A percentile compares a stretch with the other conserved stretches of the same genome.
Conservation (phyloP, 2,797 vertebrate species). For the Hyperoplus immaculatus region DNA sequence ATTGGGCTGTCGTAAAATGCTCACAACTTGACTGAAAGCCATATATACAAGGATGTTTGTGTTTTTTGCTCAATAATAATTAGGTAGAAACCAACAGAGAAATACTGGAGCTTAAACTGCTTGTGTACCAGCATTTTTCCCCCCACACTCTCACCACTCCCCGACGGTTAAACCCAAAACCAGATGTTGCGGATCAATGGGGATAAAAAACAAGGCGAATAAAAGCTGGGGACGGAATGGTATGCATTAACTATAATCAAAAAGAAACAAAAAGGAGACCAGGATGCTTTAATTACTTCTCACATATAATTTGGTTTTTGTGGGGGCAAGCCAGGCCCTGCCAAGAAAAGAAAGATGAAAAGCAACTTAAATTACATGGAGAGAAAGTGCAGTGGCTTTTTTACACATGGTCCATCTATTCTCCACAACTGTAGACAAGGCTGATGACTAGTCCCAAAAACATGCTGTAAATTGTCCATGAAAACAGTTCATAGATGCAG, state of each 20-base stretch:
- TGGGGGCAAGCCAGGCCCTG: conserved; percentile 70
- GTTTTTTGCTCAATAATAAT: conserved; percentile 67
- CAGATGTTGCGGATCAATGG: conserved; percentile 85
- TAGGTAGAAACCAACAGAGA: conserved; percentile 69
- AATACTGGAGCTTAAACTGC: conserved; percentile 67
- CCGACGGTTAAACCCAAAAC: conserved; percentile 78
- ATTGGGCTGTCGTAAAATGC: conserved; percentile 39
- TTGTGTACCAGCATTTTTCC: conserved; percentile 65
- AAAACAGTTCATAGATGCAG: conserved; percentile 42
- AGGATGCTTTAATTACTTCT: conserved; percentile 84
- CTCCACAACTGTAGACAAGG: conserved; percentile 64
- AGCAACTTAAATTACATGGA: conserved; percentile 82
- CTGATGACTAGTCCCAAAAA: conserved; percentile 63
- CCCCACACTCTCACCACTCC: conserved; percentile 69
- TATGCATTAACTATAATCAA: conserved; percentile 86
- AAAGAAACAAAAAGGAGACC: conserved; percentile 84
- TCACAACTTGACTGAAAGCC: conserved; percentile 50
- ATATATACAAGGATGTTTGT: conserved; percentile 62
- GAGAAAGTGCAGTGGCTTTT: conserved; percentile 72
- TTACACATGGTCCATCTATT: conserved; percentile 64
- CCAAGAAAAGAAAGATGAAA: conserved; percentile 85
- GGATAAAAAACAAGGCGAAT: conserved; percentile 84
- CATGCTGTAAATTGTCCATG: conserved; percentile 61
- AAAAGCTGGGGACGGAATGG: conserved; percentile 79
- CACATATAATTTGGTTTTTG: conserved; percentile 85